A percentile compares a stretch with the other conserved stretches of the same genome.
phyloP scores from a whole-genome alignment of 1,140 invertebrate genomes.

The Glossosoma conforme region DNA sequence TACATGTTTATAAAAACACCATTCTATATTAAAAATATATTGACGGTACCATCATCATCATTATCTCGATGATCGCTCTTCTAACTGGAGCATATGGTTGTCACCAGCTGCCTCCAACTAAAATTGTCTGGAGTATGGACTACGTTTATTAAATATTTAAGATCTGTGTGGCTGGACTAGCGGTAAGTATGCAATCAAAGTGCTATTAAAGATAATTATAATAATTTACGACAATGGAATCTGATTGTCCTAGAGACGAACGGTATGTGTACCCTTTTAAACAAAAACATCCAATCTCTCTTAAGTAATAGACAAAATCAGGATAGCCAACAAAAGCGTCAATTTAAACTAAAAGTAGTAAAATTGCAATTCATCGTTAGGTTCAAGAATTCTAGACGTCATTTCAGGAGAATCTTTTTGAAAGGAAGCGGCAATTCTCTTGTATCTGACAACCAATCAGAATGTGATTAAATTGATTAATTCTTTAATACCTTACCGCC shows the following conservation, averaged over 20 bases:
- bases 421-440: constrained; percentile 9
- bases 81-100: too few relatives aligned
- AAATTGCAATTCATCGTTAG: constrained; percentile 27
- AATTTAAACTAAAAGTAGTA: constrained; percentile 17
- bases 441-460: constrained; percentile 31
- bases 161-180: too few relatives aligned
- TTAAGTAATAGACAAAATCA: neutral
- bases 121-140: too few relatives aligned
- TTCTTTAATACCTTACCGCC: constrained; percentile 22
- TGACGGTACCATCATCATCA: too few relatives aligned
- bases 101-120: too few relatives aligned
- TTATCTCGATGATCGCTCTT: too few relatives aligned
- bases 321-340: constrained; percentile 26
- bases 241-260: neutral
- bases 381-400: constrained; percentile 14
- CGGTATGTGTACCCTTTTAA: constrained; percentile 1
- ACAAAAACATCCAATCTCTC: constrained; percentile 10
- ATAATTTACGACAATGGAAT: constrained; percentile 3
- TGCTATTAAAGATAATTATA: too few relatives aligned
- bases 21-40: too few relatives aligned
- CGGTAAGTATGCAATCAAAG: too few relatives aligned
- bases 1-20: too few relatives aligned
- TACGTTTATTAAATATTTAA: too few relatives aligned
- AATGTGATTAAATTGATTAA: constrained; percentile 31
- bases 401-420: constrained; percentile 13